phyloP scores from a whole-genome alignment of 2,888 invertebrate genomes.

The Ennomos quercinarius region DNA sequence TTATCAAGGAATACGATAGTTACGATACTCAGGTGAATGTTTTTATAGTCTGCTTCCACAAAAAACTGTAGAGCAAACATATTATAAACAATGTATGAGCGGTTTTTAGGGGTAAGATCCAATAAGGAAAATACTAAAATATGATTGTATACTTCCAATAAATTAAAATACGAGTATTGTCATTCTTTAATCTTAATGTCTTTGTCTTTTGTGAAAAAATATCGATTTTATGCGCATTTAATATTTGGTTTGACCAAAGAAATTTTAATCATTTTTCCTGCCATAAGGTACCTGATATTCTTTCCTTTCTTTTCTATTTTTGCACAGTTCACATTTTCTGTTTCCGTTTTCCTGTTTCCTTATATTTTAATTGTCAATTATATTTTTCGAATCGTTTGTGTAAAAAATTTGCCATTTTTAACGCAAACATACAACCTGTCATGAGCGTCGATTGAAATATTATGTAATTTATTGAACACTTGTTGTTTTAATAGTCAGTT shows the following conservation, averaged over 20 bases:
- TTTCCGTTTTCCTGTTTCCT: no score
- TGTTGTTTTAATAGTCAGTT: conserved; percentile 61
- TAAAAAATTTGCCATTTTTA: conserved; percentile 25
- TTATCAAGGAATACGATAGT: no score
- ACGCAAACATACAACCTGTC: conserved; percentile 40
- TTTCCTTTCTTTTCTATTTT: no score
- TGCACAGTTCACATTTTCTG: no score
- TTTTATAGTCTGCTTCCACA: no score
- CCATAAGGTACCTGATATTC: conserved; percentile 32
- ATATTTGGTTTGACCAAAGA: conserved; percentile 26
- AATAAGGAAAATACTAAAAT: not conserved
- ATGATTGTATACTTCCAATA: conserved; percentile 15
- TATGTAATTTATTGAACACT: conserved; percentile 62
- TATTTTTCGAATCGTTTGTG: conserved; percentile 17
- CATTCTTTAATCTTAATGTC: not conserved
- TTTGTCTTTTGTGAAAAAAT: not conserved
- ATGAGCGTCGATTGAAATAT: conserved; percentile 53
- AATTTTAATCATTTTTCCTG: conserved; percentile 10
- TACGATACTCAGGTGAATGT: no score
- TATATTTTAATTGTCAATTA: not conserved
- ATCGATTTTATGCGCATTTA: conserved; percentile 4
- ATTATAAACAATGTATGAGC: no score
- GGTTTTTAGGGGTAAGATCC: no score
- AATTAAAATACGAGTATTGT: not conserved
- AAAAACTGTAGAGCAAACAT: no score